Evolutionary conservation across 2,113 vertebrate species (phyloP).

Genomic region (Dissostichus mawsoni): DNA sequence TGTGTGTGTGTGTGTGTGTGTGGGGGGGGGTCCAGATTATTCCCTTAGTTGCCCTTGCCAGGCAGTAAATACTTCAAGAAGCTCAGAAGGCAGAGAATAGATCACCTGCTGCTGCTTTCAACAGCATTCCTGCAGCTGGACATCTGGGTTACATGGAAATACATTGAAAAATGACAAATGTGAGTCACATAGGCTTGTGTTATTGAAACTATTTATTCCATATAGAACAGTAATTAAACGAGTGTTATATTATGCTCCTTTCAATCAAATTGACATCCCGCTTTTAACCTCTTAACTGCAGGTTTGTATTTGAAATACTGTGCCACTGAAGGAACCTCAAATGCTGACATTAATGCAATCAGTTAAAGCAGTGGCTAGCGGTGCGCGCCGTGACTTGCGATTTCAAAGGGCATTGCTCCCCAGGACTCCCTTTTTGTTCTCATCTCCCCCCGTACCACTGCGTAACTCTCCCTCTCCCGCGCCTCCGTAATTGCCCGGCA

Average conservation of each 20-base stretch:
- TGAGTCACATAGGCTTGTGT: conserved; percentile 13
- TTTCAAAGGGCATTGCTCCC: conserved; percentile 69
- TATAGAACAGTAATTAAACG: conserved; percentile 1
- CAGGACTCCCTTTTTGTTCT: conserved; percentile 49
- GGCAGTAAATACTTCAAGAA: conserved; percentile 72
- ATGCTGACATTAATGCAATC: conserved; percentile 46
- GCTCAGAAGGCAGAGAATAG: conserved; percentile 58
- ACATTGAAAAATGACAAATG: conserved; percentile 9
- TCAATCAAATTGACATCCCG: neutral
- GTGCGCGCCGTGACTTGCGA: conserved; percentile 26
- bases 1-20: neutral
- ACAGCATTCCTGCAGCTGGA: conserved; percentile 32
- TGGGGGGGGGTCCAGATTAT: conserved; percentile 54
- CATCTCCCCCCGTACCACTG: conserved; percentile 17
- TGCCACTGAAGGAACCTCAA: conserved; percentile 8
- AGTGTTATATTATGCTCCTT: conserved; percentile 3
- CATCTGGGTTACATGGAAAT: neutral
- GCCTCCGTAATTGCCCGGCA: conserved; percentile 72
- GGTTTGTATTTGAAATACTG: conserved; percentile 16
- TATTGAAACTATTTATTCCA: neutral
- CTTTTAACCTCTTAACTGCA: neutral
- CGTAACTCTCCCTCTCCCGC: conserved; percentile 26
- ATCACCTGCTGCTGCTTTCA: conserved; percentile 61
- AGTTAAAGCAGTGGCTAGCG: conserved; percentile 50
- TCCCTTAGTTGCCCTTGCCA: conserved; percentile 61